Evolutionary conservation across 2,797 vertebrate species (phyloP).

Genomic region (Rachycentron canadum): DNA sequence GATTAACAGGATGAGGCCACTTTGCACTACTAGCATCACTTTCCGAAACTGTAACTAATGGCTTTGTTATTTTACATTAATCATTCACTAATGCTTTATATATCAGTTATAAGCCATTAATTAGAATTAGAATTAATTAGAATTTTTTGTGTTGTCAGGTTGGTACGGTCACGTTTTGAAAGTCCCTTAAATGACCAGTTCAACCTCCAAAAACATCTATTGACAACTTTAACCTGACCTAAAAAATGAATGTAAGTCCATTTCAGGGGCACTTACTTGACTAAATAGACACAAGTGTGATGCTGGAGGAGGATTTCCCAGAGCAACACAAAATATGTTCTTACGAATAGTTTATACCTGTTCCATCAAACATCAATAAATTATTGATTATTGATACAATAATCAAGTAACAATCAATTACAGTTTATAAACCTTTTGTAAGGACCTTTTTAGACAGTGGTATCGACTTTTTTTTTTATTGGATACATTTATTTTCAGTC

Average conservation of each 20-base stretch:
- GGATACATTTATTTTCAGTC: not conserved
- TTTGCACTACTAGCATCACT: not conserved
- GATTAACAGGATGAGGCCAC: not conserved
- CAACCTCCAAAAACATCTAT: not conserved
- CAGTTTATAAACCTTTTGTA: not conserved
- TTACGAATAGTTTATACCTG: not conserved
- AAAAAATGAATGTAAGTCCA: too few relatives aligned
- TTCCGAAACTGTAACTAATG: not conserved
- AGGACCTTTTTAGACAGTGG: not conserved
- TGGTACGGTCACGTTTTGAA: too few relatives aligned
- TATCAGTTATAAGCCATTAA: slow-evolving; percentile 2
- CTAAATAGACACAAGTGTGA: not conserved
- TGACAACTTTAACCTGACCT: not conserved
- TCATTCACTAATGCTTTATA: not conserved
- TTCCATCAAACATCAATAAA: not conserved
- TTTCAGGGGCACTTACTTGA: not conserved
- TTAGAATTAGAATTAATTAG: too few relatives aligned
- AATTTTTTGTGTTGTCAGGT: not conserved
- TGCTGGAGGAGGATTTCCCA: not conserved
- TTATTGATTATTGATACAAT: not conserved
- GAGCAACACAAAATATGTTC: not conserved
- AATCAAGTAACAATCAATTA: not conserved
- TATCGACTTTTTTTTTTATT: slow-evolving; percentile 13
- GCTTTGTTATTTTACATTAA: not conserved
- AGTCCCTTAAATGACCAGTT: too few relatives aligned